Evolutionary conservation across 2,888 invertebrate species (phyloP), one percentile per base, ranked within the genome.

Genomic region (Chrysodeixis includens): DNA sequence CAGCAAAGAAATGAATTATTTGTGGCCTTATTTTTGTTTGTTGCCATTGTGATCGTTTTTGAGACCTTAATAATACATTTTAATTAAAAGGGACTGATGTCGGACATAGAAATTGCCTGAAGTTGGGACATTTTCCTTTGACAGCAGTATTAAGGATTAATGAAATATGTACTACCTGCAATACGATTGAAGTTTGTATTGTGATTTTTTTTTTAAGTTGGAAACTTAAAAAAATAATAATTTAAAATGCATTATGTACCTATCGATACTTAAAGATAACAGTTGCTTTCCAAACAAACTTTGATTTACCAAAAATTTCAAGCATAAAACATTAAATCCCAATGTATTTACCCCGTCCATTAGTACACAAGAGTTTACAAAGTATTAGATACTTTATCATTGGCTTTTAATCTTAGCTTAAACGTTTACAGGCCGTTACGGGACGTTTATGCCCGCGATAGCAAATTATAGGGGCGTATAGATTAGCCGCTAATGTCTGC

Each of bases 381-480:
- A 53, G n/a, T 56, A 63, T 58, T 5, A 56, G 30, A 58, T 61
- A 62, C 35, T 30, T 71, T 75, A 75, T 75, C 69, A 57, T 22
- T 40, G 76, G 67, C 69, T 66, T 44, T 66, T 26, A 57, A 79
- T 71, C 78, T 78, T 64, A 53, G 57, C 55, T 67, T 22, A 69
- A 71, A 58, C 61, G 46, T 51, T 75, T 62, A 62, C 56, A 56
- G 22, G 30, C 49, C 55, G 40, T 73, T 68, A 68, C 58, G 74
- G 70, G 53, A 61, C 69, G 70, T 56, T 72, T 65, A 76, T 66
- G 65, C 35, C 26, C 56, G 56, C 78, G 78, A 79, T 79, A 76
- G 35, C 58, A 65, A 67, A 74, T 75, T 67, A 79, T 78, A 71
- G 68, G 69, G 68, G 62, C 66, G 56, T 65, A 60, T 10, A 66